Conservation (phyloP, 2,797 vertebrate species). For the Falco naumanni region DNA sequence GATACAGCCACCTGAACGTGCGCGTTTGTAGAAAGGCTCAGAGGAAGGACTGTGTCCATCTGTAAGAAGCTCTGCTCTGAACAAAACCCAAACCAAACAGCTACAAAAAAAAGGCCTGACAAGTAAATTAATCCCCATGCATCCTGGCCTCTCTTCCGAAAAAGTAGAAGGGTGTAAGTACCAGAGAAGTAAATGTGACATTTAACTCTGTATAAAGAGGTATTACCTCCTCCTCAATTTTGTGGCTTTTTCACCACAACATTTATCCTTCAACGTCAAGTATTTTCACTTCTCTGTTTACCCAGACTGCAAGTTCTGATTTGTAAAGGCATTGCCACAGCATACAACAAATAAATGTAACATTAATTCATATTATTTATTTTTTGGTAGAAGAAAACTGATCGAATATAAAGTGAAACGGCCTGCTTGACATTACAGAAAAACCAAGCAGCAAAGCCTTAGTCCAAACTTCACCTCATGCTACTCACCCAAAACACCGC, state of each 20-base stretch:
- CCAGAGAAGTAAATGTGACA: neutral
- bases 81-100: neutral
- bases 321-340: neutral
- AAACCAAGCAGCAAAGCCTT: neutral
- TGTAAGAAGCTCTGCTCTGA: neutral
- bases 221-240: neutral
- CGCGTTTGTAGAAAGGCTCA: fast-evolving
- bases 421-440: neutral
- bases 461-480: neutral
- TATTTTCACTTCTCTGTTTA: neutral
- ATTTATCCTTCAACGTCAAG: neutral
- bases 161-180: neutral
- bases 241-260: neutral
- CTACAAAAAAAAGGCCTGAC: neutral
- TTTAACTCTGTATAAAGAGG: neutral
- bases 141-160: neutral
- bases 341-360: neutral
- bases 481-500: neutral
- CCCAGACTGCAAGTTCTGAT: neutral
- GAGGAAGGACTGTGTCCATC: neutral
- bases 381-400: neutral
- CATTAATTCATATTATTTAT: neutral
- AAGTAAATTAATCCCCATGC: neutral
- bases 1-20: fast-evolving
- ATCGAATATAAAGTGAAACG: neutral